Base-by-base conservation (phyloP, 1,140 invertebrate genomes). In the Pomacea maculata region DNA sequence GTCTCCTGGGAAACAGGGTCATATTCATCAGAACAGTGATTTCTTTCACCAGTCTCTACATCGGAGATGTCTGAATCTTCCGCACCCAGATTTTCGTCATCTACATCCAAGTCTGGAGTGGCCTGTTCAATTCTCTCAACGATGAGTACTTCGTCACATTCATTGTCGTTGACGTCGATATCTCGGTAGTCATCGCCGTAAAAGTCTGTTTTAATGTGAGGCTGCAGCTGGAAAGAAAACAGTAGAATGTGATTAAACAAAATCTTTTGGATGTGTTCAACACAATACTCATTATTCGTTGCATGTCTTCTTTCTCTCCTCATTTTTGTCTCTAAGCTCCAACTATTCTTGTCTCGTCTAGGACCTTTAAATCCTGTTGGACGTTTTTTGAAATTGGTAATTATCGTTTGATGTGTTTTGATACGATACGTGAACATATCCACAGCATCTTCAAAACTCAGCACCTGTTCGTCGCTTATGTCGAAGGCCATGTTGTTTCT, bases 121-220 rank as follows among this genome's bases (percentile, higher is more conserved):
- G 34, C 78, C 57, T 79, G 78, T 54, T 73, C 68, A 21, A 75
- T 76, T 54, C 65, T 70, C 67, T 79, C 77, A 11, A 79, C 65
- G 63, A 79, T 65, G 25, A 79, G 65, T 45, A 79, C 12, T 54
- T 79, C 65, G 8, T 79, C 77, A 34, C 68, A 25, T 34, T 78
- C 77, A 67, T 78, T 70, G 17, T 78, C 67, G 67, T 78, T 70
- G 77, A 78, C 55, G 77, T 78, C 77, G 0, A 54, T 52, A 68
- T 57, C 75, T 61, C n/a, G 21, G 45, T 82, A 67, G 65, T 78
- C 57, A 73, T 87, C 83, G n/a, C 86, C 83, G 75, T 83, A 85
- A 34, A 85, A 86, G 10, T 77, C 63, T 6, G 64, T 78, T 8
- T 34, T 68, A 75, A 72, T 54, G 55, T 78, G 71, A 34, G 21